Conservation (phyloP, 2,797 vertebrate species). For the Tachyglossus aculeatus region DNA sequence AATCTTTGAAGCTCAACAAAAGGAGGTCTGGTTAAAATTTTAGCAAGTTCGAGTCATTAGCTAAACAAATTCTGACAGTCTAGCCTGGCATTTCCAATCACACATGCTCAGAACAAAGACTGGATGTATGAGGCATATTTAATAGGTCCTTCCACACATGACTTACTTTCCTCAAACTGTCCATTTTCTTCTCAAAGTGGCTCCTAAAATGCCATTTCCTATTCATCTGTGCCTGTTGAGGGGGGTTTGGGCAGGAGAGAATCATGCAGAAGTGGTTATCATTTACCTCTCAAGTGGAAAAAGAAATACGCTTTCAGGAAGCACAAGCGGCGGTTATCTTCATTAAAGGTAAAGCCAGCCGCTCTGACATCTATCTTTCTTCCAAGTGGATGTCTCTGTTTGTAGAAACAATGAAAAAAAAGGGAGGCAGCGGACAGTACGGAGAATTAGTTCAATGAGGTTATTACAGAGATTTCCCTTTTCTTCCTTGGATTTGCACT, state of each 20-base stretch:
- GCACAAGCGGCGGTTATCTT: constrained; percentile 22
- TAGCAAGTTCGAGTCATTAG: constrained; percentile 72
- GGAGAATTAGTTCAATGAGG: background rate
- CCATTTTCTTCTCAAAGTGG: constrained; percentile 55
- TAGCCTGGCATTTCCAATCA: constrained; percentile 68
- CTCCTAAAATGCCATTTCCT: constrained; percentile 59
- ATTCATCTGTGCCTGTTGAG: constrained; percentile 55
- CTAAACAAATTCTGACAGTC: constrained; percentile 74
- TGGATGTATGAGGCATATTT: constrained; percentile 62
- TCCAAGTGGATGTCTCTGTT: background rate
- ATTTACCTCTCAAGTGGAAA: constrained; percentile 39
- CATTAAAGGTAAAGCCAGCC: constrained; percentile 36
- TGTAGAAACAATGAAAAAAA: background rate
- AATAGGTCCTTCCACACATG: constrained; percentile 71
- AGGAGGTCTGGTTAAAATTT: constrained; percentile 73
- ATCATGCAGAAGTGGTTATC: constrained; percentile 23
- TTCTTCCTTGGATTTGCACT: background rate
- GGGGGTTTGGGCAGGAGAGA: constrained; percentile 42
- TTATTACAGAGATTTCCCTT: constrained; percentile 5
- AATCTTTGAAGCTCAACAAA: constrained; percentile 70
- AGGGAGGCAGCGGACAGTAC: background rate
- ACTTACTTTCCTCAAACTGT: constrained; percentile 69
- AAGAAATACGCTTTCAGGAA: constrained; percentile 22
- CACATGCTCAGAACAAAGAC: constrained; percentile 69
- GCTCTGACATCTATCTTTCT: constrained; percentile 14